Evolutionary conservation across 2,113 vertebrate genomes (phyloP).

Genomic region (Gnathonemus echidnorhynchus): DNA sequence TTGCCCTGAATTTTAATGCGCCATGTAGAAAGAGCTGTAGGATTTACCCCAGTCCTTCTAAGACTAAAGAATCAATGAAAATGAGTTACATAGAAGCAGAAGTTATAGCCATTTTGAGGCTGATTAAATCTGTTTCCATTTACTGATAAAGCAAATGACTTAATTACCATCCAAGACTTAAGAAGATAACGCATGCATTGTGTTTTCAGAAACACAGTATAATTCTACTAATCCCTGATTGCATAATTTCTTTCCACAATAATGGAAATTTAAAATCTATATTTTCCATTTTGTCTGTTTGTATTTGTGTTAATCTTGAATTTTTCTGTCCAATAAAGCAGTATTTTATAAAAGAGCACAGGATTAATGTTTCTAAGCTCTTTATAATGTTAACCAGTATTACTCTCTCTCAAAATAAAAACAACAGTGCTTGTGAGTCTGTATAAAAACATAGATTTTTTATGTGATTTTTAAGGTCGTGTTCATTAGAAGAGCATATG

Average conservation of each 20-base stretch:
- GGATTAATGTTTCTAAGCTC: neutral
- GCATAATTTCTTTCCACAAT: neutral
- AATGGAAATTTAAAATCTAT: neutral
- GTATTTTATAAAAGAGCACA: neutral
- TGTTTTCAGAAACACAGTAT: neutral
- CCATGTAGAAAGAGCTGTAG: neutral
- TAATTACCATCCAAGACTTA: neutral
- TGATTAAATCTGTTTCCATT: neutral
- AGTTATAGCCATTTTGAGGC: neutral
- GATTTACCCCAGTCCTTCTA: neutral
- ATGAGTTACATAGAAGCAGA: neutral
- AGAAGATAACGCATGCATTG: neutral
- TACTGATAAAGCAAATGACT: neutral
- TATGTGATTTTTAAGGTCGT: neutral
- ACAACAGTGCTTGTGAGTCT: neutral
- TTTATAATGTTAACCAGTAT: neutral
- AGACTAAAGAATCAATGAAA: neutral
- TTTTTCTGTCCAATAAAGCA: neutral
- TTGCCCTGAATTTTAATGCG: neutral
- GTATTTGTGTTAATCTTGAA: neutral
- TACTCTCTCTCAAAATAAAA: neutral
- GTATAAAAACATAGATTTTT: neutral
- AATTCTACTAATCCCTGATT: neutral
- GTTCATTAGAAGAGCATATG: neutral
- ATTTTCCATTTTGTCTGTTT: neutral